phyloP scores from a whole-genome alignment of 1,140 invertebrate genomes.

The Camponotus vicinus region DNA sequence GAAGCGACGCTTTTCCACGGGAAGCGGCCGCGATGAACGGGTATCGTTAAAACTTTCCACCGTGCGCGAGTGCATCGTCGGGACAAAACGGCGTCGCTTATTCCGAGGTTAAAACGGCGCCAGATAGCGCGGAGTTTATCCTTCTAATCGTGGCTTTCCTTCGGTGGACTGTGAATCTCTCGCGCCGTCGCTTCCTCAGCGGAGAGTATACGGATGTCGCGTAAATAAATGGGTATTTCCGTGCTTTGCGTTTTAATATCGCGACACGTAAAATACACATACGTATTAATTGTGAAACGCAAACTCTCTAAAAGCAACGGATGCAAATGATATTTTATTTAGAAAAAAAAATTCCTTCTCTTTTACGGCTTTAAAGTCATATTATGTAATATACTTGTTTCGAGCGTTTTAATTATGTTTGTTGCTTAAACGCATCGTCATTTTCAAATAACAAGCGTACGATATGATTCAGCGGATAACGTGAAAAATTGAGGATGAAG shows the following conservation, averaged over 20 bases:
- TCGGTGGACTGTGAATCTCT: conserved; percentile 42
- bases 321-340: conserved; percentile 20
- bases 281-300: neutral
- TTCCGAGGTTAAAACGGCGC: conserved; percentile 49
- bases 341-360: neutral
- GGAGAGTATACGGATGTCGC: neutral
- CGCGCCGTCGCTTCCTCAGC: neutral
- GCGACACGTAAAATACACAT: neutral
- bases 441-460: neutral
- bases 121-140: conserved; percentile 33
- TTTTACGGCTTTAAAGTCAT: neutral
- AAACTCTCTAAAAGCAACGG: conserved; percentile 6
- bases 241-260: conserved; percentile 41
- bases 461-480: neutral
- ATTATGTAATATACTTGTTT: neutral
- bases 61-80: conserved; percentile 36
- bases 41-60: conserved; percentile 60
- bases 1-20: conserved; percentile 52
- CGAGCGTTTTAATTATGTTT: neutral
- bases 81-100: conserved; percentile 57
- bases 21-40: conserved; percentile 36
- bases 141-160: conserved; percentile 42
- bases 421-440: neutral
- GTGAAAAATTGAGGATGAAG: neutral
- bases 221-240: conserved; percentile 14